Evolutionary conservation across 1,140 invertebrate genomes (phyloP).

Genomic region (Meteorus sp.): DNA sequence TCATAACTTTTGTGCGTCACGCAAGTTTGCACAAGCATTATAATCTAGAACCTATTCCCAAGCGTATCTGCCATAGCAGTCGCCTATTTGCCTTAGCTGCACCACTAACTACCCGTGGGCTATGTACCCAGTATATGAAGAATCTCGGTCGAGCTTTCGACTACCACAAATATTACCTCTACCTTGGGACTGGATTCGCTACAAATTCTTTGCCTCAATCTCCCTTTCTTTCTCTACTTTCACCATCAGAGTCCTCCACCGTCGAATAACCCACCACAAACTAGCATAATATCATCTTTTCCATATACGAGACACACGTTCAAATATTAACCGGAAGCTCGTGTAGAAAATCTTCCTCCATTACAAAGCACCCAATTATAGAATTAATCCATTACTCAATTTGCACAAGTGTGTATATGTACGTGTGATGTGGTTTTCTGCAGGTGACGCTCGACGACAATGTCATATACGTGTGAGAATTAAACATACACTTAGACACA

Average conservation of each 20-base stretch:
- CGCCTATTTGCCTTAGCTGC: constrained; percentile 24
- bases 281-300: too few relatives aligned
- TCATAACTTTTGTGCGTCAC: constrained; percentile 9
- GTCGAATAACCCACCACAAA: not conserved
- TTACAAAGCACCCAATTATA: constrained; percentile 42
- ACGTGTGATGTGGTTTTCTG: not conserved
- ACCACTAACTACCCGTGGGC: constrained; percentile 28
- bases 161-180: too few relatives aligned
- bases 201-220: too few relatives aligned
- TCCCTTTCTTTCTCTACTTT: too few relatives aligned
- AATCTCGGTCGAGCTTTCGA: constrained; percentile 16
- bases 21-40: constrained; percentile 26
- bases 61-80: constrained; percentile 15
- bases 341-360: not conserved
- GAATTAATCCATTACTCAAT: constrained; percentile 45
- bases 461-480: not conserved
- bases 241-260: constrained; percentile 4
- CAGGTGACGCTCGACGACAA: constrained; percentile 18
- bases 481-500: constrained; percentile 7
- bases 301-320: too few relatives aligned
- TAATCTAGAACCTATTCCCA: constrained; percentile 27
- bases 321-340: too few relatives aligned
- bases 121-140: constrained; percentile 21
- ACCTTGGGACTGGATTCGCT: too few relatives aligned
- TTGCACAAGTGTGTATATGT: constrained; percentile 14